phyloP scores from a whole-genome alignment of 2,113 vertebrate genomes.

The Pterocles orientalis region DNA sequence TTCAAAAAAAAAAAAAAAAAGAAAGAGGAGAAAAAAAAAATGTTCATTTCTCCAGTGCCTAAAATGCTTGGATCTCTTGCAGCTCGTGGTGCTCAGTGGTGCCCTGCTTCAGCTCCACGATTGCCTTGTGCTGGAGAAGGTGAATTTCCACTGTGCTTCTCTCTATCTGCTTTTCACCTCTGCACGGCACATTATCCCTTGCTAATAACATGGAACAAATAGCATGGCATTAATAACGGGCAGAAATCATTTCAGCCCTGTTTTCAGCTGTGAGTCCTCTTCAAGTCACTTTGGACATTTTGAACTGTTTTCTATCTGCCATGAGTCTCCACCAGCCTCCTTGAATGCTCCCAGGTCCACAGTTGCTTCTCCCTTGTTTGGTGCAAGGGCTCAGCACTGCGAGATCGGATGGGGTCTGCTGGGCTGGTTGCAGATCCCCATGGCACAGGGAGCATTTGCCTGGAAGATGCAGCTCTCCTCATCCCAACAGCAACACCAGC shows the following conservation, averaged over 20 bases:
- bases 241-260: slow-evolving; percentile 9
- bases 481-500: not conserved
- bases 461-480: not conserved
- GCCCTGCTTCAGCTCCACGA: not conserved
- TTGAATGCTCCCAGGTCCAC: not conserved
- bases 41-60: not conserved
- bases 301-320: not conserved
- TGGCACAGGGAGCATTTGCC: not conserved
- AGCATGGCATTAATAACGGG: not conserved
- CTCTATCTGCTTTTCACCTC: slow-evolving; percentile 23
- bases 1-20: not conserved
- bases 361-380: not conserved
- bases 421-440: not conserved
- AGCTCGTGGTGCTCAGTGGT: not conserved
- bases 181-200: not conserved
- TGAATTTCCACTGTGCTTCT: not conserved
- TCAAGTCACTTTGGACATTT: not conserved
- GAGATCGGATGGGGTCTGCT: not conserved
- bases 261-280: slow-evolving; percentile 10
- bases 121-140: not conserved
- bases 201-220: slow-evolving; percentile 21
- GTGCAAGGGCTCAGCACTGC: not conserved
- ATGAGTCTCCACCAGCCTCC: not conserved
- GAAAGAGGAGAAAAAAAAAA: not conserved
- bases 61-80: not conserved